phyloP scores from a whole-genome alignment of 2,888 invertebrate species.

The Cremastinae sp. region DNA sequence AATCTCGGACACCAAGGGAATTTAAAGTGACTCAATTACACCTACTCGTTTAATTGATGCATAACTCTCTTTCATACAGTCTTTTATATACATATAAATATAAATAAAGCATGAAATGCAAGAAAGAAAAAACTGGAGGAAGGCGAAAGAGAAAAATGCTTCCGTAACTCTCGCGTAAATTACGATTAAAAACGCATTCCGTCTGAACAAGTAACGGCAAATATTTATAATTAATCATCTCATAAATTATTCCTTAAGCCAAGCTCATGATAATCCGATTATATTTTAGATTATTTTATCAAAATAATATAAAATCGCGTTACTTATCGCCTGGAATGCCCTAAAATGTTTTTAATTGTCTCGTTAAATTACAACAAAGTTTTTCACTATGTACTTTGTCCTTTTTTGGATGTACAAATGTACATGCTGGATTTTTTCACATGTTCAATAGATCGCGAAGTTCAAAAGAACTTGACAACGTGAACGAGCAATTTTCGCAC shows the following conservation, averaged over 20 bases:
- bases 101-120: slow-evolving; percentile 6
- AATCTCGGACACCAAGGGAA: slow-evolving; percentile 45
- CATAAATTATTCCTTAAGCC: not conserved
- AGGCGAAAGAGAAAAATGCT: slow-evolving; percentile 23
- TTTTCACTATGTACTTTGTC: no score
- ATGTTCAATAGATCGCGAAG: slow-evolving; percentile 27
- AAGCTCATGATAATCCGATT: not conserved
- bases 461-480: slow-evolving; percentile 5
- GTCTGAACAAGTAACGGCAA: slow-evolving; percentile 28
- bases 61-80: slow-evolving; percentile 20
- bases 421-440: no score
- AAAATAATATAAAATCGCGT: no score
- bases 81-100: not conserved
- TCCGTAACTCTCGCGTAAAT: slow-evolving; percentile 30
- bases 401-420: no score
- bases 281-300: no score
- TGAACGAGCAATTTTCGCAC: slow-evolving; percentile 68
- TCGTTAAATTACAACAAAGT: no score
- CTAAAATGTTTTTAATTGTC: no score
- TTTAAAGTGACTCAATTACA: slow-evolving; percentile 45
- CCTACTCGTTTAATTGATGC: slow-evolving; percentile 40
- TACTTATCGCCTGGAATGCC: no score
- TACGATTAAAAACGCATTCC: slow-evolving; percentile 28
- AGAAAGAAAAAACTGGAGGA: not conserved
- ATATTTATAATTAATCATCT: slow-evolving; percentile 20